Percentiles rank a stretch among this genome's conserved stretches.
Evolutionary conservation across 2,113 vertebrate species (phyloP).

Genomic region (Eolophus roseicapilla): DNA sequence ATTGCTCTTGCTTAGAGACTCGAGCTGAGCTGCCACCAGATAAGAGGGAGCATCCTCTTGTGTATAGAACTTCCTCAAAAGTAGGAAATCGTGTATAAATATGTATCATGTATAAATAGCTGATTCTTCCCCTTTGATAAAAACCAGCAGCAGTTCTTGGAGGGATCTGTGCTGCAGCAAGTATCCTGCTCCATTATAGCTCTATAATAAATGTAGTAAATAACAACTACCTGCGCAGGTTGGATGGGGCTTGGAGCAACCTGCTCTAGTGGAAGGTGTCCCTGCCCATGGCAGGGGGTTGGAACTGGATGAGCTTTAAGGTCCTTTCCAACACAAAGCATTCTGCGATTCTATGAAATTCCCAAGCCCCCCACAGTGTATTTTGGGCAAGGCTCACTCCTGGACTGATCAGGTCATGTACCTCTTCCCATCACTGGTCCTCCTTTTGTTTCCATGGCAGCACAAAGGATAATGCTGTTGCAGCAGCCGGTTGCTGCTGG

Average conservation of each 20-base stretch:
- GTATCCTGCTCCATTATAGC: background rate
- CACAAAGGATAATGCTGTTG: background rate
- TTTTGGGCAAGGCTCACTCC: background rate
- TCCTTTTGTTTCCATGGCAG: constrained; percentile 57
- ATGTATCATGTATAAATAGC: background rate
- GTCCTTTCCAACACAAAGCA: background rate
- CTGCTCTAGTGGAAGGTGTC: too few relatives aligned
- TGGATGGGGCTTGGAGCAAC: background rate
- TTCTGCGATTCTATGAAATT: background rate
- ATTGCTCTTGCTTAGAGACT: fast-evolving
- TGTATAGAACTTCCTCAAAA: background rate
- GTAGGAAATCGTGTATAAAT: background rate
- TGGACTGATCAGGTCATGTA: background rate
- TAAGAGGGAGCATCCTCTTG: background rate
- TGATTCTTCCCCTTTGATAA: background rate
- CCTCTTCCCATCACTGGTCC: background rate
- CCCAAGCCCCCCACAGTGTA: fast-evolving
- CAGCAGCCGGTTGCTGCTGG: constrained; percentile 12
- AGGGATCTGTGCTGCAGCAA: background rate
- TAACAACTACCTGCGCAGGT: background rate
- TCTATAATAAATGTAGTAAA: background rate
- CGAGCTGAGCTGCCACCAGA: background rate
- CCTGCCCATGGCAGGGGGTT: background rate
- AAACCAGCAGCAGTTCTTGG: background rate
- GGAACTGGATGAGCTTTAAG: background rate